Evolutionary conservation across 2,797 vertebrate genomes (phyloP), one percentile per base, ranked within the genome.

Genomic region (Hippoglossus hippoglossus): DNA sequence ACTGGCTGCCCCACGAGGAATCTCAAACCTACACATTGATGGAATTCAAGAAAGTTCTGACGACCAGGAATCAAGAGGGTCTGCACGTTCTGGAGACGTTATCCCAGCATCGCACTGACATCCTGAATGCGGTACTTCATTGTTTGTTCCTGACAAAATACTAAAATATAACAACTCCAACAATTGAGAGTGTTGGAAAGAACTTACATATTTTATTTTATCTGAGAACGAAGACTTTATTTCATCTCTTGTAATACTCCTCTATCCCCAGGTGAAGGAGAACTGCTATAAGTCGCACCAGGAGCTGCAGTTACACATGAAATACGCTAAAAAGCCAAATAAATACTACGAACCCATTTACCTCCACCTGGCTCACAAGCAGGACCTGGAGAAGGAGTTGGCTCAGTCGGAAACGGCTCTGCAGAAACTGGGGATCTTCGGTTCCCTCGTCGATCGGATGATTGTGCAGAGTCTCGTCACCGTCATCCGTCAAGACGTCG

Each of bases 391-490:
- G 80, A 79, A 39, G 49, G 80, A 91, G 36, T 54, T 94, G 54
- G 67, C 19, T 4, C 83, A 63, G 9, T 84, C 92, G 0, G 86
- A 95, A 53, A 63, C 73, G 18, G 85, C 80, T 86, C 39, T 94
- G 69, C 73, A 86, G 72, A 92, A 85, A 57, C 63, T 96, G 63
- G 95, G 93, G 52, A 84, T 71, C 53, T 85, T 97, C 52, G 90
- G 91, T n/a, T 71, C 85, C 22, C 91, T 97, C n/a, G 64, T 94
- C 15, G 73, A 95, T 75, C 87, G 91, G 19, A 94, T 97, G 87
- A 91, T 88, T 8, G 81, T 93, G 50, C 95, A 97, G 88, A 93
- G 59, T 64, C 86, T 97, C 0, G 71, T 92, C 76, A 91, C 91
- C 0, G 44, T 94, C 36, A 60, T 91, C 67, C 88, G 86, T 34